Evolutionary conservation across 2,113 vertebrate genomes (phyloP).

Genomic region (Rana temporaria): DNA sequence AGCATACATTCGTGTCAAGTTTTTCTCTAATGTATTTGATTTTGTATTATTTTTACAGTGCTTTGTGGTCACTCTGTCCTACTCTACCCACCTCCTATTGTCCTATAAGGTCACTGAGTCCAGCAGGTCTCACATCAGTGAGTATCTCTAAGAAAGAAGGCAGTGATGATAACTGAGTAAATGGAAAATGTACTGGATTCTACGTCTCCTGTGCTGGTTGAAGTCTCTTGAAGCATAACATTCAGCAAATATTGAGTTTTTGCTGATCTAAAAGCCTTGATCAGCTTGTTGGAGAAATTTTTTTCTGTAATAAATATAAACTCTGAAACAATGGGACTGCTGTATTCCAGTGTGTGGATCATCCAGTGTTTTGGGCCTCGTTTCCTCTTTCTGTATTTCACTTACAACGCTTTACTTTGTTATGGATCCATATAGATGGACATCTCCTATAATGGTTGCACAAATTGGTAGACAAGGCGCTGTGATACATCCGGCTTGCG

Average conservation of each 20-base stretch:
- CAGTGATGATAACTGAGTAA: conserved; percentile 16
- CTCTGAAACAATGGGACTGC: neutral
- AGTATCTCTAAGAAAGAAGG: conserved; percentile 20
- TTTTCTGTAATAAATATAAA: neutral
- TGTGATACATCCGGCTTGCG: conserved; percentile 95
- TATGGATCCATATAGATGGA: neutral
- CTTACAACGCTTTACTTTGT: neutral
- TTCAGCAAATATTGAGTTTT: neutral
- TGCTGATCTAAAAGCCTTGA: neutral
- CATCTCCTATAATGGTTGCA: conserved; percentile 85
- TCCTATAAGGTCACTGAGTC: conserved; percentile 50
- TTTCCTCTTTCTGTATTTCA: neutral
- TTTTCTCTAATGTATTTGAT: conserved; percentile 6
- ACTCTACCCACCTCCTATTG: conserved; percentile 47
- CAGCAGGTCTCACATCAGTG: conserved; percentile 51
- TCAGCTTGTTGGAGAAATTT: conserved; percentile 2
- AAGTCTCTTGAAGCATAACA: neutral
- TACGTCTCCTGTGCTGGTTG: neutral
- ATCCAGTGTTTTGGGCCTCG: neutral
- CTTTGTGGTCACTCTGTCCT: conserved; percentile 48
- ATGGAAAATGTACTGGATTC: neutral
- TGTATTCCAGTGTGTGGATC: neutral
- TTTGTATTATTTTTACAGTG: conserved; percentile 4
- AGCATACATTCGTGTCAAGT: conserved; percentile 5
- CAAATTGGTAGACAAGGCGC: conserved; percentile 98